These are phyloP conservation scores for Sceliomorpha sp. DNA, from an alignment of 2,888 invertebrate species.

Conservation along the genomic window DNA sequence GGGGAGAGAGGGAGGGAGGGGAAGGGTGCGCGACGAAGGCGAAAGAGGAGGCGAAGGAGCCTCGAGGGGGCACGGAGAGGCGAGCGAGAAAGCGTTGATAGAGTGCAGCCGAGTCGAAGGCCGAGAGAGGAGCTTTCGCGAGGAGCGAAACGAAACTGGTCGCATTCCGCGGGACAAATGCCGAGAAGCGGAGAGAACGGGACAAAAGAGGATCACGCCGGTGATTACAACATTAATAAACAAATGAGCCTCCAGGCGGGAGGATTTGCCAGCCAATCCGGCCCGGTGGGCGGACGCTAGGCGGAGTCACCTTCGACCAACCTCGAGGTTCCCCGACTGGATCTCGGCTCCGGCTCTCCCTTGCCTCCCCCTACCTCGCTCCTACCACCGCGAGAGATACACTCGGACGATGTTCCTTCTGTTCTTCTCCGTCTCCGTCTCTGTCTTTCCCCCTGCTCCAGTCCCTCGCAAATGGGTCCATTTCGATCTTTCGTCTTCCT, in stretches of 20 bases:
- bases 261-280: constrained; percentile 74
- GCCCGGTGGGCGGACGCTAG: constrained; percentile 73
- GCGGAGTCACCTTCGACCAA: constrained; percentile 74
- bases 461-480: constrained; percentile 50
- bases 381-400: no score
- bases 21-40: constrained; percentile 4
- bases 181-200: constrained; percentile 64
- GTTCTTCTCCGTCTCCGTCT: no score
- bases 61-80: constrained; percentile 35
- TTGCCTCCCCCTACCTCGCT: constrained; percentile 53
- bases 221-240: constrained; percentile 81
- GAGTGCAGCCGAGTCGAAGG: constrained; percentile 61
- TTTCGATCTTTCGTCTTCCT: constrained; percentile 38
- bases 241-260: constrained; percentile 79
- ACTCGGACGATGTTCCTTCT: no score
- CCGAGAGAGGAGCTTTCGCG: constrained; percentile 64
- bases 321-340: constrained; percentile 60
- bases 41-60: constrained; percentile 31
- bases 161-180: constrained; percentile 74
- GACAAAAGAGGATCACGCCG: constrained; percentile 78
- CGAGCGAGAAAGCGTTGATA: constrained; percentile 53
- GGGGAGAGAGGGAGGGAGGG: constrained; percentile 13
- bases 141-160: constrained; percentile 74
- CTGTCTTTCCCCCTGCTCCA: no score
- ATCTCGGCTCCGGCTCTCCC: constrained; percentile 61